phyloP scores from a whole-genome alignment of 1,140 invertebrate genomes.

The Helicoverpa zea region DNA sequence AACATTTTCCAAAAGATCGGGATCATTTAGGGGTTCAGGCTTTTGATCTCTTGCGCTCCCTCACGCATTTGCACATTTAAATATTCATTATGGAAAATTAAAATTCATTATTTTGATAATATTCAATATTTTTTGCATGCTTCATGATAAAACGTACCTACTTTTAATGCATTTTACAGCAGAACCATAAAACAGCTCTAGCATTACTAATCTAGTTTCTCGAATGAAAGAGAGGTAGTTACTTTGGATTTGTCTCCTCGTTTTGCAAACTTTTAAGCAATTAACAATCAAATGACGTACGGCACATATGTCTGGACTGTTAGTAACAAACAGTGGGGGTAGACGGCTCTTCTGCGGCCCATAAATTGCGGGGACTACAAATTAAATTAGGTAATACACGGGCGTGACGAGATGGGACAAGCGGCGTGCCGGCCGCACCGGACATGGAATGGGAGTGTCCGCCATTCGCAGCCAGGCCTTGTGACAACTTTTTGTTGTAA shows the following conservation, averaged over 20 bases:
- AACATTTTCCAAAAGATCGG: slow-evolving; percentile 35
- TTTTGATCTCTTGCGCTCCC: slow-evolving; percentile 36
- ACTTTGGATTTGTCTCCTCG: not conserved
- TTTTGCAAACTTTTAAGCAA: slow-evolving; percentile 36
- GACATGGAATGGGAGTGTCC: slow-evolving; percentile 83
- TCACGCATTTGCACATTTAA: slow-evolving; percentile 42
- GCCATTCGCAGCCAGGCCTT: slow-evolving; percentile 57
- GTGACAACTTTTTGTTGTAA: slow-evolving; percentile 49
- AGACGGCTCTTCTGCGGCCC: slow-evolving; percentile 75
- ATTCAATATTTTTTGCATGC: slow-evolving; percentile 39
- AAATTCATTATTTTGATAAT: slow-evolving; percentile 44
- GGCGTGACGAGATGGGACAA: slow-evolving; percentile 76
- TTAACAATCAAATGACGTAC: slow-evolving; percentile 47
- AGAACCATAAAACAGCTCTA: not conserved
- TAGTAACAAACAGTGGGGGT: slow-evolving; percentile 65
- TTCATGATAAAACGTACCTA: not conserved
- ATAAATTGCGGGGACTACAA: slow-evolving; percentile 84
- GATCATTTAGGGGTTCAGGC: not conserved
- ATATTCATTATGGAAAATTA: slow-evolving; percentile 42
- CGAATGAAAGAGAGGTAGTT: no score
- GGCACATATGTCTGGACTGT: slow-evolving; percentile 48
- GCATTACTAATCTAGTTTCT: no score
- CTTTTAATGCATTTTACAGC: slow-evolving; percentile 4
- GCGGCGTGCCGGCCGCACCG: slow-evolving; percentile 67
- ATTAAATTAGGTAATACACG: slow-evolving; percentile 86